Base-by-base conservation (phyloP, 2,113 vertebrate genomes). In the Pogonocichla stellata region DNA sequence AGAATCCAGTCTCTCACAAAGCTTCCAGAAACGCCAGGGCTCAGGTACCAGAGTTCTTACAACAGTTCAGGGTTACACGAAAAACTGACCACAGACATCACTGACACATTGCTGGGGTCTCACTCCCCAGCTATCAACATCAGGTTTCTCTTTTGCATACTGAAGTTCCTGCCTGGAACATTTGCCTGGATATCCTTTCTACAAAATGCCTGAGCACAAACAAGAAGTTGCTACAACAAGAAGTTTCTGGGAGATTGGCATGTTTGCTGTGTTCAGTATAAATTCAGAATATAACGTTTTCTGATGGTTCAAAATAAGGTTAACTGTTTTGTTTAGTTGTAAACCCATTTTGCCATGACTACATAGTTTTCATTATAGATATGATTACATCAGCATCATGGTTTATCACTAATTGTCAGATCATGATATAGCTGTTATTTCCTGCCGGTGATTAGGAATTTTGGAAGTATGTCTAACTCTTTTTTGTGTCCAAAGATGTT, bases 381-480 rank as follows among this genome's bases (percentile, higher is more conserved):
- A 36, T 67, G 42, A 83, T 87, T 93, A 54, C 62, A 66, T 60
- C 81, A 64, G 34, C n/a, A 85, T 53, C 64, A 56, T 58, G 28
- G 38, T 69, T 86, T 78, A 91, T 69, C 60, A 34, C 13, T 83
- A 67, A 31, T 48, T 80, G 61, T 45, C 56, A 85, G 47, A 78
- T 88, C 84, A 83, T 90, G 85, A 80, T 96, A 72, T 62, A 58
- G 25, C 38, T 86, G 53, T 66, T 86, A 94, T 95, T 96, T 93
- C 85, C 81, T 88, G 25, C 38, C 80, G 90, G 65, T 1, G 1
- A 81, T 65, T 57, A 43, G 56, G 86, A 93, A 97, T 96, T 93
- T 93, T 96, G 87, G 96, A 95, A 95, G 31, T 33, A 43, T 90
- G 80, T 62, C 78, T 94, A 71, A 94, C 84, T 85, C 94, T 79